Conservation (phyloP, 2,113 vertebrate species). For the Eulemur rufifrons region DNA sequence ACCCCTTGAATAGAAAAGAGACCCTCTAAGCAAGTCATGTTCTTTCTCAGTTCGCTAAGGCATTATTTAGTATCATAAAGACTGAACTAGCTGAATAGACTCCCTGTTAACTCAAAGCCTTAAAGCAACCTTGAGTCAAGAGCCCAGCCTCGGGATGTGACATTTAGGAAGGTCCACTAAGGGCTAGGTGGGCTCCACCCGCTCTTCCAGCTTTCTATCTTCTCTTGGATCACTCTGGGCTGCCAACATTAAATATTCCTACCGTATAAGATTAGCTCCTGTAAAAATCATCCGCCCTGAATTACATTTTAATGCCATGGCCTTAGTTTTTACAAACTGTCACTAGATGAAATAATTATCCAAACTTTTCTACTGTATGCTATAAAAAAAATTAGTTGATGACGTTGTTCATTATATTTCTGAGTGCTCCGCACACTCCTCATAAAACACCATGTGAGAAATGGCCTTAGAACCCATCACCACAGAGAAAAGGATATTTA, state of each 20-base stretch:
- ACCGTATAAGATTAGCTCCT: not conserved
- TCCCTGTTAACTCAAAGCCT: not conserved
- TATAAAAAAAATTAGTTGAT: not conserved
- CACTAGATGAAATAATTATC: not conserved
- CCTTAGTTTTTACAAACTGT: not conserved
- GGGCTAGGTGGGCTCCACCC: rapidly evolving
- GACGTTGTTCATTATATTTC: not conserved
- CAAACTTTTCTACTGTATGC: not conserved
- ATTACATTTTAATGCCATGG: not conserved
- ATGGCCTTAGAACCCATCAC: not conserved
- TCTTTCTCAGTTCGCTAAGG: not conserved
- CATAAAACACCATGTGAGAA: not conserved
- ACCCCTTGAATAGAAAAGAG: not conserved
- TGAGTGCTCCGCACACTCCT: not conserved
- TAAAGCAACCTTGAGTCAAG: not conserved
- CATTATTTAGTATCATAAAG: not conserved
- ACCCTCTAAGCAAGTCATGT: not conserved
- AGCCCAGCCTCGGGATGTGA: not conserved
- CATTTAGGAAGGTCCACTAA: not conserved
- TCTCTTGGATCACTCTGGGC: not conserved
- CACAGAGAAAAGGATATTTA: not conserved
- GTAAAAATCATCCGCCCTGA: not conserved
- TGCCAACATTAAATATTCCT: not conserved
- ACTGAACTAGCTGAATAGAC: not conserved
- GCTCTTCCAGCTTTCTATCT: not conserved